Conservation (phyloP, 2,797 vertebrate genomes). For the Carduelis carduelis region DNA sequence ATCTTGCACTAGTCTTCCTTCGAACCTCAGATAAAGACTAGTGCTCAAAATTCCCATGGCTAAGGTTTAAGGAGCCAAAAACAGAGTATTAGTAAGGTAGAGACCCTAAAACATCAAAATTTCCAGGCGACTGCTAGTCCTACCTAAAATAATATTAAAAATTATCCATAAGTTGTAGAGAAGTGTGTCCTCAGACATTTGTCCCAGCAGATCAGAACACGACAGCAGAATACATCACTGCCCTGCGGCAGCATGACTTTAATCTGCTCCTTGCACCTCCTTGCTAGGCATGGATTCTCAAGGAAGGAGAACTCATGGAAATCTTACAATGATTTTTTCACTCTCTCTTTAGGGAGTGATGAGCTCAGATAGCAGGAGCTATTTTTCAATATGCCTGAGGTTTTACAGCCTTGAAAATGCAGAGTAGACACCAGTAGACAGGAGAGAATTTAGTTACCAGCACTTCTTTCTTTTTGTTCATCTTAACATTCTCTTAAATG, state of each 20-base stretch:
- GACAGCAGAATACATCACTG: neutral
- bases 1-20: neutral
- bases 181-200: neutral
- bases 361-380: neutral
- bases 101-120: neutral
- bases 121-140: neutral
- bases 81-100: neutral
- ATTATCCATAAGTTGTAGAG: neutral
- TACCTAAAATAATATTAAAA: neutral
- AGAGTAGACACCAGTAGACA: neutral
- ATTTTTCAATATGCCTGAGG: neutral
- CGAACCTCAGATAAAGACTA: neutral
- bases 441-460: neutral
- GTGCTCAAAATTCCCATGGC: neutral
- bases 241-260: neutral
- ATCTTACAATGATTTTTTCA: neutral
- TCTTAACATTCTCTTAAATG: neutral
- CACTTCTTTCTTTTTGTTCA: neutral
- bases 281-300: neutral
- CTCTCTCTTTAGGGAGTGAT: neutral
- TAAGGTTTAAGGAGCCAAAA: neutral
- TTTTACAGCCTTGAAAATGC: neutral
- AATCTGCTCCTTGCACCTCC: neutral
- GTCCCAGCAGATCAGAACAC: neutral
- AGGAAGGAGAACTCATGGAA: neutral